Evolutionary conservation across 2,113 vertebrate species (phyloP).

Genomic region (Steatornis caripensis): DNA sequence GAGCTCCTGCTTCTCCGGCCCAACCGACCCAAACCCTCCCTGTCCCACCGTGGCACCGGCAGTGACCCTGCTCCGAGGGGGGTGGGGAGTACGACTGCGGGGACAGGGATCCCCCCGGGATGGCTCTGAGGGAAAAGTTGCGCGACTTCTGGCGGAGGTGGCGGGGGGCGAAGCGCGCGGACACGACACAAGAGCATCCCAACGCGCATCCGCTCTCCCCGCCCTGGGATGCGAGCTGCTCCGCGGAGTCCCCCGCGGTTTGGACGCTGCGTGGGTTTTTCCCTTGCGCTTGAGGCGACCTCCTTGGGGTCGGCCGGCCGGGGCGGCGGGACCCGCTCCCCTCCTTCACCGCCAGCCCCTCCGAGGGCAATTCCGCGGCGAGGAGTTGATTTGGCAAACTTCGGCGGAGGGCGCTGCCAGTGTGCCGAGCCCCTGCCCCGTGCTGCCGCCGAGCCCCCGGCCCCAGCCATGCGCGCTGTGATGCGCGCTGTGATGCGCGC

Average conservation of each 20-base stretch:
- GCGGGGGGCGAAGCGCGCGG: too few species aligned
- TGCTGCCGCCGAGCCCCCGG: slow-evolving; percentile 34
- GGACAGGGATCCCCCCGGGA: too few species aligned
- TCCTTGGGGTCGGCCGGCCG: not conserved
- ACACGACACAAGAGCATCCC: too few species aligned
- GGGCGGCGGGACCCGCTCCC: not conserved
- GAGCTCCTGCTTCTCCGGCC: too few species aligned
- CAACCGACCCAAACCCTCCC: not conserved
- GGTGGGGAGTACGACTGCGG: not conserved
- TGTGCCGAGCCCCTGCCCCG: slow-evolving; percentile 44
- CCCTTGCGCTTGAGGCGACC: not conserved
- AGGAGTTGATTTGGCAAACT: slow-evolving; percentile 35
- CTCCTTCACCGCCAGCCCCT: not conserved
- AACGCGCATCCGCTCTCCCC: not conserved
- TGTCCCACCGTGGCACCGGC: not conserved
- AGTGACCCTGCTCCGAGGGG: not conserved
- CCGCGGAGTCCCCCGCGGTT: not conserved
- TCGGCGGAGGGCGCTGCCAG: not conserved
- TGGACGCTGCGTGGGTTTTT: not conserved
- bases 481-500: slow-evolving; percentile 67
- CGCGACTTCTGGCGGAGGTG: not conserved
- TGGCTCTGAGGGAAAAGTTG: not conserved
- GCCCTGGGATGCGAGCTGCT: not conserved
- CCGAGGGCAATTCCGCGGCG: not conserved
- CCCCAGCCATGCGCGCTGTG: slow-evolving; percentile 46